These are phyloP conservation scores for Spea hammondii DNA, from an alignment of 2,797 vertebrate species.

Conservation along the genomic window DNA sequence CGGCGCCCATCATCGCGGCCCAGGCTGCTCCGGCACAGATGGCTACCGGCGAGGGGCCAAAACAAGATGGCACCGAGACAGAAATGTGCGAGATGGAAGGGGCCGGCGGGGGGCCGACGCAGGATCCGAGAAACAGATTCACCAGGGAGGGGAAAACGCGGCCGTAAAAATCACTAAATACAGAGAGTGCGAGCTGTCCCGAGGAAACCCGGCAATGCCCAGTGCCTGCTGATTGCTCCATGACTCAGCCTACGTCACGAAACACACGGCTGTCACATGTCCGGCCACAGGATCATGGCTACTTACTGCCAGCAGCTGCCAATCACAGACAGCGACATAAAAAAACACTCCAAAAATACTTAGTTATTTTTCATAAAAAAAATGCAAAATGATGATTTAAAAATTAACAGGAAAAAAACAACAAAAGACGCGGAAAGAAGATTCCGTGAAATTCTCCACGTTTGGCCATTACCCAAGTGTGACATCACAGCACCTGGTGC, in stretches of 20 bases:
- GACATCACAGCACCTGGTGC: background rate
- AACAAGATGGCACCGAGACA: conserved; percentile 49
- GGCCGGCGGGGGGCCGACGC: conserved; percentile 35
- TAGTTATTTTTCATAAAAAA: no score
- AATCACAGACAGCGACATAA: background rate
- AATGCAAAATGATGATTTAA: no score
- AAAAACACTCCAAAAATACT: background rate
- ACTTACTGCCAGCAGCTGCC: background rate
- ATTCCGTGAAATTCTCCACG: no score
- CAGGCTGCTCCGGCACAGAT: conserved; percentile 49
- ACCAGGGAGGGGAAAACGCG: background rate
- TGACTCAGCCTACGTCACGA: conserved; percentile 33
- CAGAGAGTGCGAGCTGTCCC: conserved; percentile 9
- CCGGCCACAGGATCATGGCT: background rate
- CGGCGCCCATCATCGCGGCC: conserved; percentile 40
- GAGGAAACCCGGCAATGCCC: conserved; percentile 18
- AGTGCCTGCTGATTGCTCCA: conserved; percentile 39
- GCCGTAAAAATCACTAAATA: conserved; percentile 3
- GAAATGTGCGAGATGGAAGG: conserved; percentile 34
- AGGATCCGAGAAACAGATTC: conserved; percentile 40
- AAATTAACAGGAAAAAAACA: no score
- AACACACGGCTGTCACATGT: background rate
- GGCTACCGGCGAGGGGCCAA: conserved; percentile 48
- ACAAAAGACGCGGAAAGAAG: no score
- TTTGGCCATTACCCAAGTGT: background rate